Conservation (phyloP, 2,113 vertebrate genomes). For the Syngnathus typhle region DNA sequence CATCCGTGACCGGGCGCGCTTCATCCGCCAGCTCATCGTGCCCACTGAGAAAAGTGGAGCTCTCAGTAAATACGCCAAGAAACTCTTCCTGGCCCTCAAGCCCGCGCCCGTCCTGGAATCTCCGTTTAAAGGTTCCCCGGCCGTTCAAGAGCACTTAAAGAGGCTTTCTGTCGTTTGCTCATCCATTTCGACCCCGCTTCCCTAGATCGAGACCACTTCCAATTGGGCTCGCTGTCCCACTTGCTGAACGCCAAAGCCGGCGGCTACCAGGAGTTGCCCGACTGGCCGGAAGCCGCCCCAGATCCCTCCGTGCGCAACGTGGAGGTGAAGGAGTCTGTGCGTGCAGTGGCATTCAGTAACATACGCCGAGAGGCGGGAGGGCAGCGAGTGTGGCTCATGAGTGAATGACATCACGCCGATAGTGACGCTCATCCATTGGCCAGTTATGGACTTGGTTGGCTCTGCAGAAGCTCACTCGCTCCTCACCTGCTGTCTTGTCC, state of each 20-base stretch:
- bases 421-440: slow-evolving; percentile 39
- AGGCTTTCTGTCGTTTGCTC: background rate
- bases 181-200: background rate
- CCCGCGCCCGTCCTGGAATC: slow-evolving; percentile 92
- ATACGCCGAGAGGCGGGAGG: slow-evolving; percentile 55
- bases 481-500: slow-evolving; percentile 32
- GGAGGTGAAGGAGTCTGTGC: slow-evolving; percentile 89
- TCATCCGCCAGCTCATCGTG: slow-evolving; percentile 96
- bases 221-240: slow-evolving; percentile 93
- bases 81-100: slow-evolving; percentile 94
- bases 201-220: slow-evolving; percentile 96
- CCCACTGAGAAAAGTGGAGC: slow-evolving; percentile 90
- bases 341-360: slow-evolving; percentile 77
- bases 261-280: slow-evolving; percentile 94
- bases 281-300: slow-evolving; percentile 91
- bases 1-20: slow-evolving; percentile 91
- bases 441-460: background rate
- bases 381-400: slow-evolving; percentile 53
- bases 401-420: slow-evolving; percentile 25
- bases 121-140: slow-evolving; percentile 89
- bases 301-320: slow-evolving; percentile 98
- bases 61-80: slow-evolving; percentile 96
- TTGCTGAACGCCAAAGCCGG: slow-evolving; percentile 92
- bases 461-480: slow-evolving; percentile 46
- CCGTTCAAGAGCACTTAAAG: background rate